phyloP scores from a whole-genome alignment of 2,797 vertebrate species.

The Tangara arthus region DNA sequence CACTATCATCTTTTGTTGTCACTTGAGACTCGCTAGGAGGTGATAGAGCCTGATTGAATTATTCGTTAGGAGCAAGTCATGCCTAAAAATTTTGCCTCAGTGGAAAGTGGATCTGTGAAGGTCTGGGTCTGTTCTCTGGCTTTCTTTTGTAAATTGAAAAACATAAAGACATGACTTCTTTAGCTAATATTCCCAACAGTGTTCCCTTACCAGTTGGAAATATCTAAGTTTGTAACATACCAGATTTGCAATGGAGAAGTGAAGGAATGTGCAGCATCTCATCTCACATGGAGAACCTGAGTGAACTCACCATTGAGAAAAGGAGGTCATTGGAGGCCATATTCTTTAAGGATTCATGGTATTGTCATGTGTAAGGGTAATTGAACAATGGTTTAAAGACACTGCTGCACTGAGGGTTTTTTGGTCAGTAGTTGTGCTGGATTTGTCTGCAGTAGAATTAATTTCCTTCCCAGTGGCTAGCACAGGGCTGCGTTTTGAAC shows the following conservation, averaged over 20 bases:
- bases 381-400: background rate
- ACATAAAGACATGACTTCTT: background rate
- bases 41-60: background rate
- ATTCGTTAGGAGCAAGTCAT: background rate
- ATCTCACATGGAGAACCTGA: background rate
- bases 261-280: background rate
- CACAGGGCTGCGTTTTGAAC: background rate
- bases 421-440: background rate
- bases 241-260: background rate
- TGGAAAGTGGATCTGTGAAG: background rate
- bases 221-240: background rate
- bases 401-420: background rate
- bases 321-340: background rate
- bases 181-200: background rate
- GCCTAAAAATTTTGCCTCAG: background rate
- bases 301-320: background rate
- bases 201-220: background rate
- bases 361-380: background rate
- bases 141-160: background rate
- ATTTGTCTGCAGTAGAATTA: background rate
- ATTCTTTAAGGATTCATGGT: background rate
- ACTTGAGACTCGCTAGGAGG: background rate
- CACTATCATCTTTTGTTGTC: constrained; percentile 27
- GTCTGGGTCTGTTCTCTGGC: background rate
- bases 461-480: background rate